phyloP scores from a whole-genome alignment of 2,797 vertebrate species.

The Trachops cirrhosus region DNA sequence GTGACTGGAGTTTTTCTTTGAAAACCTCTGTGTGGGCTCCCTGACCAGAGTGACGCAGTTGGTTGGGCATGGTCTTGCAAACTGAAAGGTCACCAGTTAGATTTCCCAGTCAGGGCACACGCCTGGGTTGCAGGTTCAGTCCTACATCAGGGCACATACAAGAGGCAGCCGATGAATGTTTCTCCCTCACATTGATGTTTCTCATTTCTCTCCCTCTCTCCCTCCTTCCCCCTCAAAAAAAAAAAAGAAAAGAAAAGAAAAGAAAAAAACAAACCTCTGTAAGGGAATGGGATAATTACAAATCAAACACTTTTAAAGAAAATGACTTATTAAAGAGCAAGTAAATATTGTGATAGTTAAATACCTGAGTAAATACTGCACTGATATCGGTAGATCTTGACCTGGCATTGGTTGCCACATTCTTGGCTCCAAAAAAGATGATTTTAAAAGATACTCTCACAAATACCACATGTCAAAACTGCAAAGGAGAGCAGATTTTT shows the following conservation, averaged over 20 bases:
- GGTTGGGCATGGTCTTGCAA: neutral
- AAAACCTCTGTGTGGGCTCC: neutral
- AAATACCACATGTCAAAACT: conserved; percentile 48
- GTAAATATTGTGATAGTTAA: neutral
- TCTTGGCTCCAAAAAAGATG: conserved; percentile 33
- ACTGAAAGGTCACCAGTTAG: neutral
- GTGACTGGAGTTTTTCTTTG: neutral
- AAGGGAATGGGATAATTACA: neutral
- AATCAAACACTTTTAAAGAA: neutral
- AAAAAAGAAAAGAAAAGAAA: too few species aligned
- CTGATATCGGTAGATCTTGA: conserved; percentile 45
- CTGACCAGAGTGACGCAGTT: neutral
- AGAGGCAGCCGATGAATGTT: neutral
- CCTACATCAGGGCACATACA: neutral
- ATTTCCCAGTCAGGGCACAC: neutral
- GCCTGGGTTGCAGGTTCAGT: neutral
- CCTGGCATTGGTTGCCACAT: conserved; percentile 34
- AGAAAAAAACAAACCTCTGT: neutral
- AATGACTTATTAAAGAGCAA: conserved; percentile 33
- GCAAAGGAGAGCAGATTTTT: conserved; percentile 16
- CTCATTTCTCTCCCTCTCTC: too few species aligned
- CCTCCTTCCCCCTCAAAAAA: neutral
- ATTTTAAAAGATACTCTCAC: conserved; percentile 28
- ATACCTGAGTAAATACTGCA: neutral
- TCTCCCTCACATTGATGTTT: neutral